Conservation (phyloP, 2,797 vertebrate species). For the Botia almorhae region DNA sequence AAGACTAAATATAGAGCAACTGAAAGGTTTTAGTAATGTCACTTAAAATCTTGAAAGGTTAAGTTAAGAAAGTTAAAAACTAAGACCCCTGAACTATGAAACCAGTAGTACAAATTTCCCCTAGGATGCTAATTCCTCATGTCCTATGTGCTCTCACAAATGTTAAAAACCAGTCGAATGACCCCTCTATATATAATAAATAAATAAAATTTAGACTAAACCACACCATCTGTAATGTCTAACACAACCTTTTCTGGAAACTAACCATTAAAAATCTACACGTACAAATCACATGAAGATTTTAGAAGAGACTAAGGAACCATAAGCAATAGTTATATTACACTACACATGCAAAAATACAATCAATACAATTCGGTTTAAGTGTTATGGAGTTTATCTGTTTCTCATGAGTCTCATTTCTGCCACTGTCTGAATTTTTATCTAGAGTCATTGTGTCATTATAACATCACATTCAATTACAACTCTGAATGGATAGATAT, state of each 20-base stretch:
- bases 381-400: constrained; percentile 30
- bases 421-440: constrained; percentile 24
- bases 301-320: not conserved
- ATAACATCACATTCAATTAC: constrained; percentile 39
- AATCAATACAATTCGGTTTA: constrained; percentile 26
- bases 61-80: no score
- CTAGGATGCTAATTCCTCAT: no score
- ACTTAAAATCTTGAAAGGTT: no score
- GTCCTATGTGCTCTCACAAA: no score
- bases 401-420: constrained; percentile 39
- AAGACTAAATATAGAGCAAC: no score
- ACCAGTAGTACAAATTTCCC: no score
- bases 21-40: no score
- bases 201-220: no score
- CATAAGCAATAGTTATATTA: constrained; percentile 9
- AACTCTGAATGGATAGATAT: constrained; percentile 21
- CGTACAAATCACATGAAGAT: not conserved
- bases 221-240: not conserved
- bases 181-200: no score
- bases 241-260: not conserved
- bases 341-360: constrained; percentile 14
- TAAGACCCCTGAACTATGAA: no score
- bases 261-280: not conserved
- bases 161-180: no score
- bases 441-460: constrained; percentile 34